Evolutionary conservation across 2,797 vertebrate species (phyloP), one percentile per base, ranked within the genome.

Genomic region (Remorina albescens): DNA sequence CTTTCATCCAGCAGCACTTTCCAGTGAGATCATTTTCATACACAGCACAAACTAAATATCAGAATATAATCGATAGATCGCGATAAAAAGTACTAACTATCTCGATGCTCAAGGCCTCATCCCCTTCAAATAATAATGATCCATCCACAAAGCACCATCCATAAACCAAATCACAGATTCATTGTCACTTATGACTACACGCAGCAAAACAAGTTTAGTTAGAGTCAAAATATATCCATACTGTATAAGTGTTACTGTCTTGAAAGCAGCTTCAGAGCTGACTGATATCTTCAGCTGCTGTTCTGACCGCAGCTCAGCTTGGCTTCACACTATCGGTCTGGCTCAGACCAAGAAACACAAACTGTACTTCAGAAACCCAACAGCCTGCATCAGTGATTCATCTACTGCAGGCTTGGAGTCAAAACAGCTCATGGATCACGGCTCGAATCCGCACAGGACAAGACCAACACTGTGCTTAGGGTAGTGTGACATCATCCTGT

Each of bases 271-370:
- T 37, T 42, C 28, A 49, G 41, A 30, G 8, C 32, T 42, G 58
- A 70, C 50, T 36, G 56, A 67, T 50, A 55, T 30, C 39, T 51
- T 46, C 34, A 67, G 46, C 68, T 72, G 55, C 46, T n/a, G 39
- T 36, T 34, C 26, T 46, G 75, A 76, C 65, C 56, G 72, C 39
- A 50, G 42, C 70, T 30, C 23, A 57, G 56, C 56, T 77, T 69
- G 76, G 69, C 67, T 37, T 67, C 44, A 59, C 44, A 61, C 30
- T 47, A 78, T 72, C 70, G 56, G 53, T 18, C 16, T 21, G 64
- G 13, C 51, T 69, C 7, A 12, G n/a, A 66, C 32, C 34, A 62
- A 56, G 8, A 71, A 74, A 78, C 56, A 51, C 36, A 47, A 72
- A 30, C 49, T 41, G 36, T 26, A 19, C 44, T 50, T 50, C 3